Evolutionary conservation across 1,140 invertebrate genomes (phyloP).

Genomic region (Hylaeus volcanicus): DNA sequence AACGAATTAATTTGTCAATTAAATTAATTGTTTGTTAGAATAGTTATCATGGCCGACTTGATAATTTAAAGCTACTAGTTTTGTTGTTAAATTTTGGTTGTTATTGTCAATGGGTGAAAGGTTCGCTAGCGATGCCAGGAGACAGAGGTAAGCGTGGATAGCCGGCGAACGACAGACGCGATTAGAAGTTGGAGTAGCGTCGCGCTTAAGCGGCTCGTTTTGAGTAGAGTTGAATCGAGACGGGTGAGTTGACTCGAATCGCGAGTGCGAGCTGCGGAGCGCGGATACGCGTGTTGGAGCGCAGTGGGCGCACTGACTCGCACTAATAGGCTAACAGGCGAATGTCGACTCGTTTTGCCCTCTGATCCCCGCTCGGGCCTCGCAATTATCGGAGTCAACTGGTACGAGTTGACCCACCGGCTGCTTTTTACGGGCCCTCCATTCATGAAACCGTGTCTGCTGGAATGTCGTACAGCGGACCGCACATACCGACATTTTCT

Average conservation of each 20-base stretch:
- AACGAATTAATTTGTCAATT: too few species aligned
- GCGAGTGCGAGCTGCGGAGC: neutral
- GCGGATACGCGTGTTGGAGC: slow-evolving; percentile 46
- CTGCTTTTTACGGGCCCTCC: slow-evolving; percentile 59
- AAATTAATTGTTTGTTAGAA: too few species aligned
- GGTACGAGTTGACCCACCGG: slow-evolving; percentile 72
- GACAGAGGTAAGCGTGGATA: neutral
- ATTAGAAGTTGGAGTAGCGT: too few species aligned
- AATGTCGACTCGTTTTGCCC: slow-evolving; percentile 74
- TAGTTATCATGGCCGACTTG: too few species aligned
- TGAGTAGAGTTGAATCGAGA: slow-evolving; percentile 1
- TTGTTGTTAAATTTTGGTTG: too few species aligned
- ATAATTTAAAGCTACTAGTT: too few species aligned
- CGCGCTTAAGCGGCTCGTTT: too few species aligned
- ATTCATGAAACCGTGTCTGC: slow-evolving; percentile 65
- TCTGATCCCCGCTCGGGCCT: slow-evolving; percentile 68
- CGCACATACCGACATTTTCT: slow-evolving; percentile 24
- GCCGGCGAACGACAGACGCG: neutral
- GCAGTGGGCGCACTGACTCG: slow-evolving; percentile 69
- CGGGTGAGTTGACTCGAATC: slow-evolving; percentile 24
- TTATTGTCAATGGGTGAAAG: too few species aligned
- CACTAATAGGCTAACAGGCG: slow-evolving; percentile 75
- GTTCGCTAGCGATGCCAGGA: too few species aligned
- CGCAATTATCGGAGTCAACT: slow-evolving; percentile 77
- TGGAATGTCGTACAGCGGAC: slow-evolving; percentile 45